Base-by-base conservation (phyloP, 2,113 vertebrate genomes). In the Acanthochromis polyacanthus region DNA sequence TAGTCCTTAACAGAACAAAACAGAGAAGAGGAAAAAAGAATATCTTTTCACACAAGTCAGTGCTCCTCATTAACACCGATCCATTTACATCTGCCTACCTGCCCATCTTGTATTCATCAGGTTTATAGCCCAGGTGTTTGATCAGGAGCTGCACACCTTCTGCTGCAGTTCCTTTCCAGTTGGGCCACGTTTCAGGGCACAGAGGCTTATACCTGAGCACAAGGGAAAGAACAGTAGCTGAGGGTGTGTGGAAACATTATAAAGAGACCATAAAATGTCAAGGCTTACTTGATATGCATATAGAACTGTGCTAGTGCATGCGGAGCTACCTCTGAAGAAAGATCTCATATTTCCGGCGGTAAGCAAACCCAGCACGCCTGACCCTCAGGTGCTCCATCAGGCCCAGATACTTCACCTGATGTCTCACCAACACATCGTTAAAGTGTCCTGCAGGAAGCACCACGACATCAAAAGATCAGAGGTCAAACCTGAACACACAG, bases 151-250 rank as follows among this genome's bases (percentile, higher is more conserved):
- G 93, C n/a, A 99, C 98, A 0, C 98, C 98, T 48, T 97, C 95
- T 23, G 95, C 90, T 16, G 97, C 95, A 0, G 95, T 89, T 8
- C 98, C 98, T 0, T 76, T 93, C 98, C 98, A 99, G 59, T 97
- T 94, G 0, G 98, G 98, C 98, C 98, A 99, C 9, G 98, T 99
- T n/a, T 96, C 96, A 0, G 98, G 98, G 71, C 98, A 99, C 89
- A 99, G 82, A 36, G 95, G 90, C 83, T 99, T 99, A 60, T 99
- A 99, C 88, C 98, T 99, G 45, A 53, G 32, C 5, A 75, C 45
- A 66, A 36, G 20, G 48, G 25, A 48, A 48, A 71, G 8, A 32
- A 16, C n/a, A 76, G 17, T 10, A 43, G 23, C n/a, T 30, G 23
- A 19, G 5, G 30, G 38, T 28, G 14, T 12, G 10, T 22, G 14